phyloP scores from a whole-genome alignment of 2,113 vertebrate species.

The Jacana jacana region DNA sequence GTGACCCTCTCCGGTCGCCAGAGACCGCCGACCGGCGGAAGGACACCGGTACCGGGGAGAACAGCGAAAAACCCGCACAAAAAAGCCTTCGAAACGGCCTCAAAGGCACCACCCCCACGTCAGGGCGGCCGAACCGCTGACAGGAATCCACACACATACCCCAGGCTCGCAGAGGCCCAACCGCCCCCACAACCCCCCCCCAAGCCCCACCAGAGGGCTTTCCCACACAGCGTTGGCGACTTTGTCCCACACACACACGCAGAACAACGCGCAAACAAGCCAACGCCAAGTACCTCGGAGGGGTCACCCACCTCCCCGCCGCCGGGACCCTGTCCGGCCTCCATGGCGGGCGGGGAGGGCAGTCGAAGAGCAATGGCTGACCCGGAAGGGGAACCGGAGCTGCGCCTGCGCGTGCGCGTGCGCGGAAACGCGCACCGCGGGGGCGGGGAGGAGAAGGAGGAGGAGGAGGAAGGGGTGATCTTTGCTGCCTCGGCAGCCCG shows the following conservation, averaged over 20 bases:
- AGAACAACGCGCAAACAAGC: not conserved
- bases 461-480: no score
- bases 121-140: no score
- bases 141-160: not conserved
- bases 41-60: not conserved
- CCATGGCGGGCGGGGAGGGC: not conserved
- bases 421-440: not conserved
- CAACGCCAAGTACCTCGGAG: not conserved
- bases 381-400: not conserved
- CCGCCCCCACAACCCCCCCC: not conserved
- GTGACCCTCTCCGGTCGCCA: accelerated
- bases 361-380: not conserved
- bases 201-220: not conserved
- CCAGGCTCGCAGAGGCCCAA: not conserved
- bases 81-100: not conserved
- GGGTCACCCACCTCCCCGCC: not conserved
- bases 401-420: not conserved
- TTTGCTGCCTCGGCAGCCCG: no score
- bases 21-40: not conserved
- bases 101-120: not conserved
- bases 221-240: accelerated
- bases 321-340: not conserved
- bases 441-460: no score
- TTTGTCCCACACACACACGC: no score
- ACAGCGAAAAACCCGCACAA: not conserved